Percentiles rank a stretch among this genome's conserved stretches.
Evolutionary conservation across 2,797 vertebrate species (phyloP).

Genomic region (Xenentodon cancila): DNA sequence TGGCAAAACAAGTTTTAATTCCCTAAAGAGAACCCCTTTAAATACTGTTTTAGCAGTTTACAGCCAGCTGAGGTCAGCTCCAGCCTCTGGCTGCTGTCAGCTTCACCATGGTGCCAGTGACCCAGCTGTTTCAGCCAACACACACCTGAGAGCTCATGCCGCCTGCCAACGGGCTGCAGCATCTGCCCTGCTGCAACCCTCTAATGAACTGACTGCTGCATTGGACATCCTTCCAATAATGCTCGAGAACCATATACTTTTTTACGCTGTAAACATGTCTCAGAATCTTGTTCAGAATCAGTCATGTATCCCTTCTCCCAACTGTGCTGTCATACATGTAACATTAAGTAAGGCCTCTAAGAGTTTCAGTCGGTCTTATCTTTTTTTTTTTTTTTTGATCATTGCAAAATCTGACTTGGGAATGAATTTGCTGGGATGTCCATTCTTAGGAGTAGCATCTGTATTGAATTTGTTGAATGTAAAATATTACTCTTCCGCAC

Average conservation of each 20-base stretch:
- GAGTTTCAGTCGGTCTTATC: too few relatives aligned
- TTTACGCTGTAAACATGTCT: not conserved
- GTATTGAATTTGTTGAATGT: too few relatives aligned
- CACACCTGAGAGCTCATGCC: conserved; percentile 54
- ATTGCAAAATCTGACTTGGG: too few relatives aligned
- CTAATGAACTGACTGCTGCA: conserved; percentile 16
- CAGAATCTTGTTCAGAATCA: too few relatives aligned
- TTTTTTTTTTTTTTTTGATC: too few relatives aligned
- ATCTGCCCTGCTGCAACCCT: conserved; percentile 41
- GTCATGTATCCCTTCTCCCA: too few relatives aligned
- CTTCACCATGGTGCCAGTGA: conserved; percentile 51
- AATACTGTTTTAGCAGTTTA: conserved; percentile 42
- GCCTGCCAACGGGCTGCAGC: conserved; percentile 53
- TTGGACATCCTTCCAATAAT: conserved; percentile 12
- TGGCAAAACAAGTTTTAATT: conserved; percentile 36
- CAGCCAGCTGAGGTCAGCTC: conserved; percentile 63
- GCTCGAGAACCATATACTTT: conserved; percentile 8
- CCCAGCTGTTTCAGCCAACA: conserved; percentile 57
- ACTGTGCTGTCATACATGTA: too few relatives aligned
- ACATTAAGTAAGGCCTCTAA: too few relatives aligned
- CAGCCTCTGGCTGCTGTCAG: conserved; percentile 46
- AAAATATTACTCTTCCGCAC: too few relatives aligned
- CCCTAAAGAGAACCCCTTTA: conserved; percentile 30
- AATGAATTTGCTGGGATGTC: too few relatives aligned
- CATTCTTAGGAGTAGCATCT: too few relatives aligned